Conservation (phyloP, 2,888 invertebrate species). For the Hemistola chrysoprasaria region DNA sequence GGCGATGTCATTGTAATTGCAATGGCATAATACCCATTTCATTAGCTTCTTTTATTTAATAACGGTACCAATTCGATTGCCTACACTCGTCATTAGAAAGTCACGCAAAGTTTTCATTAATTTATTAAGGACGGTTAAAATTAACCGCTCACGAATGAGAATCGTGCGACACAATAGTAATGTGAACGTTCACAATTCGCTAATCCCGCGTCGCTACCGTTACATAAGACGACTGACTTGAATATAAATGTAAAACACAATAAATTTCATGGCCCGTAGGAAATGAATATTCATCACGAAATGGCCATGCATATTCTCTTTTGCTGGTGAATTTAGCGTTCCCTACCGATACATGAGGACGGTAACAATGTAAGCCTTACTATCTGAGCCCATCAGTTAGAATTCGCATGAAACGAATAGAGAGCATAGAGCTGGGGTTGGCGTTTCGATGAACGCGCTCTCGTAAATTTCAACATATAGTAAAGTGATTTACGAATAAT, state of each 20-base stretch:
- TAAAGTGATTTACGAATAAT: slow-evolving; percentile 83
- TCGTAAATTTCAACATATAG: slow-evolving; percentile 83
- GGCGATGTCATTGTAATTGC: slow-evolving; percentile 33
- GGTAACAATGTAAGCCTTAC: slow-evolving; percentile 65
- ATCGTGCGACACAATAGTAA: slow-evolving; percentile 67
- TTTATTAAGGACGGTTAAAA: slow-evolving; percentile 65
- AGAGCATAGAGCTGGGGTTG: slow-evolving; percentile 57
- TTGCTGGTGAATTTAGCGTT: slow-evolving; percentile 71
- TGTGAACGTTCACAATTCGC: slow-evolving; percentile 78
- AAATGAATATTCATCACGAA: slow-evolving; percentile 83
- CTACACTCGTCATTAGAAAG: slow-evolving; percentile 58
- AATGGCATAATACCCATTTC: slow-evolving; percentile 30
- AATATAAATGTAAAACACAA: slow-evolving; percentile 83
- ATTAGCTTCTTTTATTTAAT: slow-evolving; percentile 42
- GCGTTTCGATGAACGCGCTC: slow-evolving; percentile 58
- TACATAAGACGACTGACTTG: slow-evolving; percentile 81
- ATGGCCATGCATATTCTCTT: slow-evolving; percentile 82
- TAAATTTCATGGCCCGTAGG: slow-evolving; percentile 83
- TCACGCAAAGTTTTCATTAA: slow-evolving; percentile 66
- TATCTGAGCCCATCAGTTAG: slow-evolving; percentile 47
- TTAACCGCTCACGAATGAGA: slow-evolving; percentile 63
- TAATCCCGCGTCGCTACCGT: slow-evolving; percentile 81
- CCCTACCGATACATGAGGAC: slow-evolving; percentile 46
- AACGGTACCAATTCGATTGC: slow-evolving; percentile 56
- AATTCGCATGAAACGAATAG: slow-evolving; percentile 48